Evolutionary conservation across 2,888 invertebrate genomes (phyloP).

Genomic region (Ophion obscuratus): DNA sequence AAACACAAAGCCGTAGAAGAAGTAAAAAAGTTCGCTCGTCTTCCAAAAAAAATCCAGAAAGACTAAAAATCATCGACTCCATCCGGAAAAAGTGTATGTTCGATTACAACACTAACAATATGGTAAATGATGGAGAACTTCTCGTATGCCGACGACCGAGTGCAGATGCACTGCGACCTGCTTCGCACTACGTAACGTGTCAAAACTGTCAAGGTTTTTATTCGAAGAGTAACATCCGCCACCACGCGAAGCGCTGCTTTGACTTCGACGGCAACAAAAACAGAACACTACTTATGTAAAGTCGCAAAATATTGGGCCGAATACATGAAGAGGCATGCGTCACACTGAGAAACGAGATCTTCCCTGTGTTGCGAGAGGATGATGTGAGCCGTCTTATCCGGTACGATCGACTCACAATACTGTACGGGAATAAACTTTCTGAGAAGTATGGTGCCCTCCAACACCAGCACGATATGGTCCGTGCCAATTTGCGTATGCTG

Average conservation of each 20-base stretch:
- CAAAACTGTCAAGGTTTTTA: slow-evolving; percentile 68
- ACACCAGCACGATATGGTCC: slow-evolving; percentile 61
- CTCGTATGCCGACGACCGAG: slow-evolving; percentile 63
- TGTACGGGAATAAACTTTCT: slow-evolving; percentile 31
- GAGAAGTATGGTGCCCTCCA: slow-evolving; percentile 30
- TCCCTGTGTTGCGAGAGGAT: slow-evolving; percentile 64
- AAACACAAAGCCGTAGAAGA: slow-evolving; percentile 49
- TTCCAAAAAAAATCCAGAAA: slow-evolving; percentile 40
- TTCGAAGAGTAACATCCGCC: slow-evolving; percentile 59
- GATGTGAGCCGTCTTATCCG: slow-evolving; percentile 49
- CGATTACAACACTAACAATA: slow-evolving; percentile 52
- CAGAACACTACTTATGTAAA: not conserved
- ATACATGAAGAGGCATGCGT: slow-evolving; percentile 62
- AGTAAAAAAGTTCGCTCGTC: slow-evolving; percentile 45
- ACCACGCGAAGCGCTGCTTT: slow-evolving; percentile 65
- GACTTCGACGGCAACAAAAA: slow-evolving; percentile 7
- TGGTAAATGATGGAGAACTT: slow-evolving; percentile 60
- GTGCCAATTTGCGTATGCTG: slow-evolving; percentile 42
- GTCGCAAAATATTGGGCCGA: slow-evolving; percentile 56
- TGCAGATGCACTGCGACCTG: slow-evolving; percentile 9
- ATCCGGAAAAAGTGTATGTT: slow-evolving; percentile 60
- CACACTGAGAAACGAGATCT: slow-evolving; percentile 55
- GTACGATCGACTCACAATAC: slow-evolving; percentile 66
- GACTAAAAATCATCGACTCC: slow-evolving; percentile 45
- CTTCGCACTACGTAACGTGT: slow-evolving; percentile 62